Base-by-base conservation (phyloP, 2,888 invertebrate species). In the Apamea anceps region DNA sequence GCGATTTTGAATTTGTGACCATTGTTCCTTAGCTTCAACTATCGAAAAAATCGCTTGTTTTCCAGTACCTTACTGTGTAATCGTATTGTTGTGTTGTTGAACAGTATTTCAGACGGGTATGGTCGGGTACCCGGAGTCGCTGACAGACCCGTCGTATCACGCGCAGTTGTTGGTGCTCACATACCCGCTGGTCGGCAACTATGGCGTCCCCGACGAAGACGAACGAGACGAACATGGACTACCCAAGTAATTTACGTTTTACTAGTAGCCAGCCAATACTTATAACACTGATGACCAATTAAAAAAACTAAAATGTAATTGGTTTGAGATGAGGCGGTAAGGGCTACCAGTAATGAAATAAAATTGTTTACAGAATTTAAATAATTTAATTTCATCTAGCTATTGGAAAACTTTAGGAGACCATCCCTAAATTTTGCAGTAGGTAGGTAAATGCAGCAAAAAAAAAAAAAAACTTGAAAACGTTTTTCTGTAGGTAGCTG, bases 121-220 rank as follows among this genome's bases (percentile, higher is more conserved):
- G 99, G 99, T 99, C 25, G 99, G 99, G 13, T 99, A 99, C 95
- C 98, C 99, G 0, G 99, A 99, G 96, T 99, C 99, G 0, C 97
- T 99, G 92, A 99, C 99, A 8, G 99, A 99, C 96, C 99, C 99
- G 8, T 99, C 99, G 0, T 99, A 99, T 95, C 98, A 98, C 89
- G 98, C 98, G 1, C 99, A 99, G 97, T 98, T 99, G 88, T 96
- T 99, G 81, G 98, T 99, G 1, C 97, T 99, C 37, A 99, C 99
- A 0, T 99, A 99, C 95, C 99, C 99, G 0, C 96, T 99, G 48
- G 98, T 99, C 88, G 99, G 99, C 68, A 99, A 99, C 96, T 99
- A 99, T 95, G 99, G 99, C 0, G 98, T 99, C 42, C 99, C 99
- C 0, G 95, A 96, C 71, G 97, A 97, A 65, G 94, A 97, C 2